Evolutionary conservation across 2,888 invertebrate species (phyloP).

Genomic region (Cremastinae sp.): DNA sequence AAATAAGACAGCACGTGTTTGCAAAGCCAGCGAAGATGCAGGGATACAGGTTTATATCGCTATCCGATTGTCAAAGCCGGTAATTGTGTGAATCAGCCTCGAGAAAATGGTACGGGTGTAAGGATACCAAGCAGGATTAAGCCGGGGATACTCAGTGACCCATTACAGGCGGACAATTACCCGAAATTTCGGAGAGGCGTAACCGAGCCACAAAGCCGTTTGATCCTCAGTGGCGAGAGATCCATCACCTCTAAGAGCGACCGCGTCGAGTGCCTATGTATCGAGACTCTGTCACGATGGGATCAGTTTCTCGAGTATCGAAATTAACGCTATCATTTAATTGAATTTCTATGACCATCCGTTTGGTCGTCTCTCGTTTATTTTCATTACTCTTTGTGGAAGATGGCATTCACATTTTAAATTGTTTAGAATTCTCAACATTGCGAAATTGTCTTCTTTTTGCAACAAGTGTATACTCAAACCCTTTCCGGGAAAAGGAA

Average conservation of each 20-base stretch:
- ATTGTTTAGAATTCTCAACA: no score
- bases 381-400: background rate
- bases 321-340: conserved; percentile 16
- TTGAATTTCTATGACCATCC: conserved; percentile 14
- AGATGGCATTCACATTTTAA: no score
- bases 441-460: no score
- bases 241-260: conserved; percentile 38
- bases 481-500: no score
- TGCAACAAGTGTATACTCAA: no score
- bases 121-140: conserved; percentile 41
- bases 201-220: conserved; percentile 53
- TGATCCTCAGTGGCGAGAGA: conserved; percentile 45
- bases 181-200: conserved; percentile 62
- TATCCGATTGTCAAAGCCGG: conserved; percentile 38
- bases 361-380: conserved; percentile 1
- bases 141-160: conserved; percentile 46
- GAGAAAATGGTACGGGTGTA: conserved; percentile 13
- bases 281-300: conserved; percentile 29
- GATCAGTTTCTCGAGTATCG: conserved; percentile 33
- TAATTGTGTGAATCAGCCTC: conserved; percentile 14
- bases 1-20: no score
- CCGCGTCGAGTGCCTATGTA: conserved; percentile 15
- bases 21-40: no score
- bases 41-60: no score
- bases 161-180: conserved; percentile 69